Conservation (phyloP, 2,888 invertebrate species). For the Folsomia candida region DNA sequence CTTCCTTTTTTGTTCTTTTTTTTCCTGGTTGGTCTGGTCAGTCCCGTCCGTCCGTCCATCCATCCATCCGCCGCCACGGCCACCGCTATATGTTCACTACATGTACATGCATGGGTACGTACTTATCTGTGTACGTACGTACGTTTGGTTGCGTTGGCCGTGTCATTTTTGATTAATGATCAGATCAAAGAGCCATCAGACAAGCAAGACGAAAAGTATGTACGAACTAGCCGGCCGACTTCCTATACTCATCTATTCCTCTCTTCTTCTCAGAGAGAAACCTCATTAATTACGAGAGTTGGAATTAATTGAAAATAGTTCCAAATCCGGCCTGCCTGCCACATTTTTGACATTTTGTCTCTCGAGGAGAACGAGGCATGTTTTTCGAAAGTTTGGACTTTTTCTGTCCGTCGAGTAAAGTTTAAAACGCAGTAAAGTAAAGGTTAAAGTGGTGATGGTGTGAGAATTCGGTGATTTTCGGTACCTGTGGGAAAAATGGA, state of each 20-base stretch:
- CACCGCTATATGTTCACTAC: too few species aligned
- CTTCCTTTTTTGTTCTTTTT: slow-evolving; percentile 10
- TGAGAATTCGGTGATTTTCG: neutral
- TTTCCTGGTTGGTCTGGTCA: neutral
- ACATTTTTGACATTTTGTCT: neutral
- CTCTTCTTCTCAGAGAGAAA: neutral
- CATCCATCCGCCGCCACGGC: too few species aligned
- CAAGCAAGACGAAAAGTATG: neutral
- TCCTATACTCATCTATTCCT: neutral
- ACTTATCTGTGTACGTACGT: too few species aligned
- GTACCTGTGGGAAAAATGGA: neutral
- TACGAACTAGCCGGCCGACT: slow-evolving; percentile 16
- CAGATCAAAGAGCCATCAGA: slow-evolving; percentile 30
- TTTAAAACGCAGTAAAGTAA: too few species aligned
- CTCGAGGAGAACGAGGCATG: neutral
- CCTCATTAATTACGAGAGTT: neutral
- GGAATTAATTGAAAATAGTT: slow-evolving; percentile 6
- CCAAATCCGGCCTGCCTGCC: neutral
- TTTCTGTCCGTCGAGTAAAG: neutral
- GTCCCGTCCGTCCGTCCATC: neutral
- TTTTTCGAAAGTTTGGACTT: neutral
- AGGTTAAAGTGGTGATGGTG: too few species aligned
- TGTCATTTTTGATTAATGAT: slow-evolving; percentile 49
- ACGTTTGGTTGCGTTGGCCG: slow-evolving; percentile 15
- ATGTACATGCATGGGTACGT: too few species aligned